Evolutionary conservation across 2,888 invertebrate species (phyloP).

Genomic region (Cosmopolites sordidus): DNA sequence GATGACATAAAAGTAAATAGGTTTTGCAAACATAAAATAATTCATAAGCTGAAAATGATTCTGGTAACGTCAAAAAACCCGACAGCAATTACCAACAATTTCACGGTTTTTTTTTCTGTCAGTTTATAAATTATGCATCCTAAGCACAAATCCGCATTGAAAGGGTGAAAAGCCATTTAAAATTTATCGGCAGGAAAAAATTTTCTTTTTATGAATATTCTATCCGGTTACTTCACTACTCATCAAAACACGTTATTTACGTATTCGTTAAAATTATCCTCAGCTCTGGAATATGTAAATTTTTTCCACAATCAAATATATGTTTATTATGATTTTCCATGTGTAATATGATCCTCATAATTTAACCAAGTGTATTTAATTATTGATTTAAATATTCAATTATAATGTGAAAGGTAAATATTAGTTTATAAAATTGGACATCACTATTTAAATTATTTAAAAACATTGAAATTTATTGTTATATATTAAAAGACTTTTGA

Average conservation of each 20-base stretch:
- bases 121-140: slow-evolving; percentile 1
- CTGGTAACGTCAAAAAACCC: background rate
- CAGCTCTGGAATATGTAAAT: slow-evolving; percentile 14
- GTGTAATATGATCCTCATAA: too few species aligned
- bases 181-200: background rate
- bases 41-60: too few species aligned
- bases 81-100: background rate
- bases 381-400: too few species aligned
- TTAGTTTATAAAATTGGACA: too few species aligned
- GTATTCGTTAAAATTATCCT: slow-evolving; percentile 4
- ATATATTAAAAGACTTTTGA: too few species aligned
- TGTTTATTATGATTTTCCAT: slow-evolving; percentile 5
- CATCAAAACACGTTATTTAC: slow-evolving; percentile 13
- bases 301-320: slow-evolving; percentile 13
- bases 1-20: too few species aligned
- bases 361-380: too few species aligned
- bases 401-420: too few species aligned
- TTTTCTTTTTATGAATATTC: slow-evolving; percentile 11
- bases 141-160: background rate
- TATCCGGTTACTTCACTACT: slow-evolving; percentile 10
- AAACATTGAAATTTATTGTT: too few species aligned
- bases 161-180: slow-evolving; percentile 1
- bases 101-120: slow-evolving; percentile 1
- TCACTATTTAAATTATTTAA: too few species aligned
- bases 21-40: too few species aligned